Base-by-base conservation (phyloP, 2,113 vertebrate genomes). In the Pantherophis guttatus region DNA sequence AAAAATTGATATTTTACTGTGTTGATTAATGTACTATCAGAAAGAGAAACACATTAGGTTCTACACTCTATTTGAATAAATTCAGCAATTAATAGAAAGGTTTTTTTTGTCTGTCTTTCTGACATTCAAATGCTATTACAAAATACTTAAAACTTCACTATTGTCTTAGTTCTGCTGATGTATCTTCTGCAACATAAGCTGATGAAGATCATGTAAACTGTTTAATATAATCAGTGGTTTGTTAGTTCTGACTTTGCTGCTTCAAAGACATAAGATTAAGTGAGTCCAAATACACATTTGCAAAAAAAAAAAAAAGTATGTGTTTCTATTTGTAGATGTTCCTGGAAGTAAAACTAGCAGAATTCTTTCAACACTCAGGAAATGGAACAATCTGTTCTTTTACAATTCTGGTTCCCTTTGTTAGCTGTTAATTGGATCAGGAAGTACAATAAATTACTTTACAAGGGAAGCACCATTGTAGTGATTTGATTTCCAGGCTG, bases 121-220 rank as follows among this genome's bases (percentile, higher is more conserved):
- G 9, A 90, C 19, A 87, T 44, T 50, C 29, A 26, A 12, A 17
- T 13, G 15, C 93, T 89, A 15, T 3, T 62, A 70, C 0, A 0
- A 55, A 90, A 0, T 94, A 11, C 92, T 96, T 96, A 93, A 94
- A 92, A 57, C 75, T 23, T 86, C 90, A 24, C 86, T 0, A 92
- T 93, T 95, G 92, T 70, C 44, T 11, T 44, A 58, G 62, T 92
- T 23, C 39, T 86, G 89, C 8, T 86, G 54, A 26, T 5, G 9
- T 53, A 29, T 53, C n/a, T 89, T 75, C 44, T 88, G 86, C 5
- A 0, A 0, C 29, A 21, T 26, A 54, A 90, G 65, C 3, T 89
- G 88, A 54, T 4, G 9, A 13, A 44, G 26, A 2, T 44, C 59
- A 0, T 87, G 91, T 29, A 81, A 90, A 90, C 39, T 33, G 26